These are phyloP conservation scores for Spatula clypeata DNA, from an alignment of 2,797 vertebrate genomes.

Conservation along the genomic window DNA sequence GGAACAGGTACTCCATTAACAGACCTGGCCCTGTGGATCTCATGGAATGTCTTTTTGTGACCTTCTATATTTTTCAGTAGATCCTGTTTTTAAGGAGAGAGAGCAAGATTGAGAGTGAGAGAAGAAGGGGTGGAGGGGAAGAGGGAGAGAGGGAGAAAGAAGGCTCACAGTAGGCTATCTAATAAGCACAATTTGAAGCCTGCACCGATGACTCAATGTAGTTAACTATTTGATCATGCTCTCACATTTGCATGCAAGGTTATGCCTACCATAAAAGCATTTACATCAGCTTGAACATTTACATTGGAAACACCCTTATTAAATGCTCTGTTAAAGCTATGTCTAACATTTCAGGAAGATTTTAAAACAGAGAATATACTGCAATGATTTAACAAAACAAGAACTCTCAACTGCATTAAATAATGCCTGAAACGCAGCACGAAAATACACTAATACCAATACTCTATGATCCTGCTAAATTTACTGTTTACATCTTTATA, in stretches of 20 bases:
- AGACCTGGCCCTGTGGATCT: constrained; percentile 94
- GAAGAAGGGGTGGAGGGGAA: neutral
- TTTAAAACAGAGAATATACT: constrained; percentile 69
- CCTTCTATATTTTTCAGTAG: constrained; percentile 94
- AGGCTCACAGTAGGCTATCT: constrained; percentile 78
- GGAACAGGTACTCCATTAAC: constrained; percentile 96
- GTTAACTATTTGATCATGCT: constrained; percentile 76
- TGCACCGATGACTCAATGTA: constrained; percentile 82
- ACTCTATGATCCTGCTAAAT: constrained; percentile 23
- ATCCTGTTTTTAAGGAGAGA: constrained; percentile 85
- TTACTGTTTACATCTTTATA: neutral
- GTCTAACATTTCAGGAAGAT: constrained; percentile 44
- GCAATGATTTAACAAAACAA: constrained; percentile 73
- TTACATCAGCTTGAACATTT: constrained; percentile 21
- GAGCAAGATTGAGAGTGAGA: neutral
- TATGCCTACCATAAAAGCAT: constrained; percentile 34
- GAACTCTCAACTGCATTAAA: neutral
- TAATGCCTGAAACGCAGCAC: neutral
- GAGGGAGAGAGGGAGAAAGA: constrained; percentile 1
- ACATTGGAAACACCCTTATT: constrained; percentile 4
- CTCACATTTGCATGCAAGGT: constrained; percentile 61
- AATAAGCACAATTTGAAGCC: constrained; percentile 78
- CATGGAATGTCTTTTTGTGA: constrained; percentile 94
- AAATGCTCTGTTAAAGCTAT: constrained; percentile 30
- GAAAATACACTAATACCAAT: neutral